Conservation (phyloP, 1,140 invertebrate genomes). For the Drosophila lacertosa region DNA sequence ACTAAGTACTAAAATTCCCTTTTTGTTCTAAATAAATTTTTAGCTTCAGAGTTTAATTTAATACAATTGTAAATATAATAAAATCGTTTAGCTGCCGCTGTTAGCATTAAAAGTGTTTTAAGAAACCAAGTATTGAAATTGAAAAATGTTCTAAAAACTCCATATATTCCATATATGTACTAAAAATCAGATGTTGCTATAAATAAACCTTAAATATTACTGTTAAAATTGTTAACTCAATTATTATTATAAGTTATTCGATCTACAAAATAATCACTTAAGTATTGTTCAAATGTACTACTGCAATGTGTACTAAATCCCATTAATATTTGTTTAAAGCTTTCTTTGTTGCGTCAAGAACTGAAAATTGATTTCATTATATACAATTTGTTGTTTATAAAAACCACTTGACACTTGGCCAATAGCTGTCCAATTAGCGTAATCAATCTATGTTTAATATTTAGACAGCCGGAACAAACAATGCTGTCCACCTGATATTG, state of each 20-base stretch:
- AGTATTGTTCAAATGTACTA: no score
- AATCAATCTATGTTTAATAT: conserved; percentile 31
- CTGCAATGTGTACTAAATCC: background rate
- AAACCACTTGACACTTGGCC: conserved; percentile 22
- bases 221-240: no score
- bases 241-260: no score
- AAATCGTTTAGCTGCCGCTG: no score
- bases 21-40: no score
- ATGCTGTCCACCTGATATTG: conserved; percentile 8
- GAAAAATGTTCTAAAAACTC: background rate
- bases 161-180: background rate
- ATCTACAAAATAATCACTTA: no score
- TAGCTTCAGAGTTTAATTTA: no score
- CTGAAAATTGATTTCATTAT: background rate
- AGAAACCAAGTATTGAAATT: background rate
- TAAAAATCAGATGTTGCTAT: conserved; percentile 1
- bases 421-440: conserved; percentile 7
- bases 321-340: background rate
- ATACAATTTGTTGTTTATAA: background rate
- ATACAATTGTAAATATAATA: no score
- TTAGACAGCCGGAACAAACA: conserved; percentile 29
- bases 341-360: no score
- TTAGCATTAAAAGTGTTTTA: no score
- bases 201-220: no score
- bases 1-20: no score